These are phyloP conservation scores for Drosophila tropicalis DNA, from an alignment of 1,140 invertebrate genomes.

Conservation along the genomic window DNA sequence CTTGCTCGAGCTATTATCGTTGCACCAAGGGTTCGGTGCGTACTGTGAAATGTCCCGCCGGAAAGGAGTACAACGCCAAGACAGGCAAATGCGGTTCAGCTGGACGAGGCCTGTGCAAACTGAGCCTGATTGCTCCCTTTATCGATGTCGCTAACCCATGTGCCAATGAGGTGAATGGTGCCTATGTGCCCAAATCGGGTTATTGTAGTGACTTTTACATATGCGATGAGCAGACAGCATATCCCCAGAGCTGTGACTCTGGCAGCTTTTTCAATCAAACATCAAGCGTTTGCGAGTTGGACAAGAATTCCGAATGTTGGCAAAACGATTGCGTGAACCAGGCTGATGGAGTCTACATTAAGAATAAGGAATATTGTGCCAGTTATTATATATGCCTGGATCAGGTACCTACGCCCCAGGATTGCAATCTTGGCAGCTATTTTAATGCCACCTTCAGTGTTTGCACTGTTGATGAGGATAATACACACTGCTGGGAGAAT, in stretches of 20 bases:
- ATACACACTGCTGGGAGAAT: constrained; percentile 59
- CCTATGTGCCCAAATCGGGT: constrained; percentile 45
- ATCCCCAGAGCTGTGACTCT: constrained; percentile 49
- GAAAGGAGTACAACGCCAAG: constrained; percentile 70
- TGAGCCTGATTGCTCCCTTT: constrained; percentile 56
- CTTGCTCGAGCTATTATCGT: constrained; percentile 68
- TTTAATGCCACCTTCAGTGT: constrained; percentile 13
- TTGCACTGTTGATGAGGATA: constrained; percentile 37
- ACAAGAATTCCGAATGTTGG: constrained; percentile 50
- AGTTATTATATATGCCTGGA: constrained; percentile 55
- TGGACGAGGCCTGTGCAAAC: constrained; percentile 60
- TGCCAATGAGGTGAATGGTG: constrained; percentile 52
- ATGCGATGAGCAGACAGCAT: constrained; percentile 63
- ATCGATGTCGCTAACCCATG: constrained; percentile 53
- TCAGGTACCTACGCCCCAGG: constrained; percentile 30
- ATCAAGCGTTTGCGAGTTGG: constrained; percentile 41
- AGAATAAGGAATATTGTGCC: constrained; percentile 33
- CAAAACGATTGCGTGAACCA: constrained; percentile 53
- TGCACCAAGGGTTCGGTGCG: constrained; percentile 66
- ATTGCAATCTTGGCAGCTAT: constrained; percentile 51
- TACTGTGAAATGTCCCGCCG: constrained; percentile 52
- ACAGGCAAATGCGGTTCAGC: constrained; percentile 59
- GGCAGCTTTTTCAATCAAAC: constrained; percentile 60
- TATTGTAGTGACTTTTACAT: constrained; percentile 62
- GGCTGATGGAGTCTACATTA: constrained; percentile 9